phyloP scores from a whole-genome alignment of 1,140 invertebrate species.

The Penaeus indicus region DNA sequence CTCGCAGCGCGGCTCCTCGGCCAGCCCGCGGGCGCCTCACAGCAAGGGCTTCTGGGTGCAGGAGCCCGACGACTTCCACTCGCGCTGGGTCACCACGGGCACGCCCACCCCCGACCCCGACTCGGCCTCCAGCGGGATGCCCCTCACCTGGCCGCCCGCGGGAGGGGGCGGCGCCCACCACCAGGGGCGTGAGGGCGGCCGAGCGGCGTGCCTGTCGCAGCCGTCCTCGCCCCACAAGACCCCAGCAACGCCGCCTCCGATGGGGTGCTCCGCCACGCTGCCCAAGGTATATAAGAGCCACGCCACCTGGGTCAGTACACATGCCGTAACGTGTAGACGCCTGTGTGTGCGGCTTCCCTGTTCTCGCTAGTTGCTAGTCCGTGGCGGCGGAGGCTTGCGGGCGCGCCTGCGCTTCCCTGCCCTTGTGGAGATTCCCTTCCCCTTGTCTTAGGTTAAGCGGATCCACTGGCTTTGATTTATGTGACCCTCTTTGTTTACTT shows the following conservation, averaged over 20 bases:
- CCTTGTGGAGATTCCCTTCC: no score
- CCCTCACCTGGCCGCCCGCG: constrained; percentile 64
- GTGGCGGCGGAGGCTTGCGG: no score
- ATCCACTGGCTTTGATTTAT: no score
- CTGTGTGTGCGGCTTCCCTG: constrained; percentile 16
- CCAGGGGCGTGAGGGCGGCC: constrained; percentile 9
- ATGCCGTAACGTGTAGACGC: constrained; percentile 40
- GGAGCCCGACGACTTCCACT: constrained; percentile 65
- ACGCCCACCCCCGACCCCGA: constrained; percentile 64
- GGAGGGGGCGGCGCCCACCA: constrained; percentile 26
- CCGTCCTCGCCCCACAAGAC: constrained; percentile 60
- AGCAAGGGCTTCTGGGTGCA: constrained; percentile 66
- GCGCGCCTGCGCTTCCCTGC: no score
- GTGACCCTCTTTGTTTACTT: no score
- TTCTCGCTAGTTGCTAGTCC: constrained; percentile 27
- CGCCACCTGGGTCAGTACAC: constrained; percentile 66
- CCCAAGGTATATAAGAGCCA: constrained; percentile 66
- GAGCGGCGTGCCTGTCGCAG: constrained; percentile 45
- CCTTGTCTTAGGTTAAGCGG: no score
- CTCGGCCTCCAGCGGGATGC: constrained; percentile 41
- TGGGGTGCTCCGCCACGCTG: constrained; percentile 44
- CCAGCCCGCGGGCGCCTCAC: constrained; percentile 64
- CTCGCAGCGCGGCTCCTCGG: constrained; percentile 55
- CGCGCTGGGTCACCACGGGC: constrained; percentile 62
- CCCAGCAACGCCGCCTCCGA: constrained; percentile 31